Evolutionary conservation across 2,797 vertebrate genomes (phyloP), one percentile per base, ranked within the genome.

Genomic region (Sebastes jordani): DNA sequence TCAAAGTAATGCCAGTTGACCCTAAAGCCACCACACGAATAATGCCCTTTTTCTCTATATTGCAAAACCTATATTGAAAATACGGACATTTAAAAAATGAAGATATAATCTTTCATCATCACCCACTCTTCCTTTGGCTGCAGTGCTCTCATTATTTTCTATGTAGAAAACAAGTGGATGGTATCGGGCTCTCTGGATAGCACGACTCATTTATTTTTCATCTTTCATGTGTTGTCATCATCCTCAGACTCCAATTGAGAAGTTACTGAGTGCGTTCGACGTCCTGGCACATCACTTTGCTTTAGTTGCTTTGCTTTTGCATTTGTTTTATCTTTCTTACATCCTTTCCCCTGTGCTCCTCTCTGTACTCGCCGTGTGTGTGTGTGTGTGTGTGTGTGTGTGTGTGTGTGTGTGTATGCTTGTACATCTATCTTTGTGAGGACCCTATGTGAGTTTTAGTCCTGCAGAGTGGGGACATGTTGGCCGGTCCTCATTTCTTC

Each of bases 181-280:
- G 2, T 30, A 58, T 78, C 46, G 69, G 61, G 27, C 52, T 78
- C 5, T 59, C 4, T 52, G 52, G 46, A 52, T 14, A 6, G 20
- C 59, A 38, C 20, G 11, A 6, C 76, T 75, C 38, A 27, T 75
- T 74, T 73, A 73, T 66, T 68, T 83, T 74, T 80, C 46, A 72
- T 85, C 69, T 82, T 87, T 78, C 81, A 42, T 59, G 64, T 78
- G 58, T 67, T 85, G 81, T 86, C 86, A 72, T 85, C 74, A 76
- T 81, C 76, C 30, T 71, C 49, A 11, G 8, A 55, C 71, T 70
- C 11, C 14, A 74, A 36, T 1, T 7, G 60, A 83, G 63, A 59
- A 16, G 56, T 56, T 16, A 52, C 73, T 80, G 76, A 78, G 74
- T 76, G 63, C 8, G 2, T 30, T 66, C 7, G 25, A 3, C 18